phyloP scores from a whole-genome alignment of 2,113 vertebrate genomes.

The Rhinogobius similis region DNA sequence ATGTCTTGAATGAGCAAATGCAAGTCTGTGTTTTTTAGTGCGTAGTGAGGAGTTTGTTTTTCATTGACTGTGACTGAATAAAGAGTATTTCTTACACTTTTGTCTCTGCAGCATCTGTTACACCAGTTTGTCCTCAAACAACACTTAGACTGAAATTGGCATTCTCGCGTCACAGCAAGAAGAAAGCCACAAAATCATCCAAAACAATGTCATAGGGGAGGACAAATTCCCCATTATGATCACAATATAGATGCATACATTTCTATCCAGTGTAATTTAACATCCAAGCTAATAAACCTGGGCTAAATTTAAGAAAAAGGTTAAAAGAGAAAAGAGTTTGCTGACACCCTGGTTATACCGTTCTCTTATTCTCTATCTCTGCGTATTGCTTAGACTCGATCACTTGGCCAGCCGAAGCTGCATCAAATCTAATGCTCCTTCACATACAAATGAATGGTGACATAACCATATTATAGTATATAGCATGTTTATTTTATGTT shows the following conservation, averaged over 20 bases:
- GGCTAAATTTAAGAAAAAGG: too few species aligned
- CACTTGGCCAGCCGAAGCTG: too few species aligned
- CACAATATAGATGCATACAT: not conserved
- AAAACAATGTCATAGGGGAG: not conserved
- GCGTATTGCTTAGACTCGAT: too few species aligned
- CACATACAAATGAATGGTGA: too few species aligned
- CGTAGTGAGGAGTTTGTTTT: slow-evolving; percentile 33
- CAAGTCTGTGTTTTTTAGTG: slow-evolving; percentile 41
- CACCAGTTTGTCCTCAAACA: not conserved
- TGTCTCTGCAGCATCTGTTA: slow-evolving; percentile 1
- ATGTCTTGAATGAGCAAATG: slow-evolving; percentile 33
- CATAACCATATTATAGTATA: too few species aligned
- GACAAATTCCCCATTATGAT: not conserved
- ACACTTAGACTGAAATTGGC: not conserved
- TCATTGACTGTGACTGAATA: slow-evolving; percentile 63
- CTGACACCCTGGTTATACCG: too few species aligned
- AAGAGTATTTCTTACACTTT: slow-evolving; percentile 47
- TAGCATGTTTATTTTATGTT: too few species aligned
- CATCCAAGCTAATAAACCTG: too few species aligned
- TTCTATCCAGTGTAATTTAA: too few species aligned
- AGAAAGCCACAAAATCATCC: not conserved
- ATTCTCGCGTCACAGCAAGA: not conserved
- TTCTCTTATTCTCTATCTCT: too few species aligned
- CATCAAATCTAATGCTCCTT: too few species aligned
- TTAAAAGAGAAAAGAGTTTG: too few species aligned